Base-by-base conservation (phyloP, 2,797 vertebrate species). In the Pseudochirops corinnae region DNA sequence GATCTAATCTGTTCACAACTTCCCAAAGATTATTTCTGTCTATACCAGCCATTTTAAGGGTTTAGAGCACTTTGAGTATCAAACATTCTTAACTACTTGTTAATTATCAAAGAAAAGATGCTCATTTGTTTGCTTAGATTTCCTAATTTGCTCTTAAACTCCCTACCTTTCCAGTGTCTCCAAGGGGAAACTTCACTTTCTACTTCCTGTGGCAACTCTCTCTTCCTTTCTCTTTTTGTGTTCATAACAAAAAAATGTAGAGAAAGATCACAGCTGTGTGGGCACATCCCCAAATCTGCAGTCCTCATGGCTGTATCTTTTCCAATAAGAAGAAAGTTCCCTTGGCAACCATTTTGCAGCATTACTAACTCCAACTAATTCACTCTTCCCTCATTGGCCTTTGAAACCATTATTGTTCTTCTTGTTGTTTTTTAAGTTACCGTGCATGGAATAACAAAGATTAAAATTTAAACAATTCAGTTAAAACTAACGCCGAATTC, bases 261-360 rank as follows among this genome's bases (percentile, higher is more conserved):
- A 87, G 39, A 87, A 87, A 87, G 74, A 87, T 87, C 39, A 26
- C 74, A 87, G 74, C 74, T 87, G 74, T 87, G 74, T 87, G 74
- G 74, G 74, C 74, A 87, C 74, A 87, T 87, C 74, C 74, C 74
- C 74, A 87, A 87, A 87, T 87, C 74, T 87, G 39, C 39, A 50
- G 39, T 87, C 39, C 74, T 87, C 39, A 14, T 87, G 74, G 39
- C 39, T 87, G 74, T 87, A 12, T 87, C 74, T 87, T 87, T 87
- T 87, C 74, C 74, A 87, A 50, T 87, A 87, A 87, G 74, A 87
- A 87, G 74, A 87, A 87, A 87, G 74, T 87, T 87, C 74, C 74
- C 74, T 87, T 87, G 74, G 74, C 74, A 87, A 87, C 74, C 74
- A 87, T 87, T 87, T 87, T 87, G 74, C 39, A 46, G 74, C 26